Base-by-base conservation (phyloP, 2,797 vertebrate genomes). In the Tamandua tetradactyla region DNA sequence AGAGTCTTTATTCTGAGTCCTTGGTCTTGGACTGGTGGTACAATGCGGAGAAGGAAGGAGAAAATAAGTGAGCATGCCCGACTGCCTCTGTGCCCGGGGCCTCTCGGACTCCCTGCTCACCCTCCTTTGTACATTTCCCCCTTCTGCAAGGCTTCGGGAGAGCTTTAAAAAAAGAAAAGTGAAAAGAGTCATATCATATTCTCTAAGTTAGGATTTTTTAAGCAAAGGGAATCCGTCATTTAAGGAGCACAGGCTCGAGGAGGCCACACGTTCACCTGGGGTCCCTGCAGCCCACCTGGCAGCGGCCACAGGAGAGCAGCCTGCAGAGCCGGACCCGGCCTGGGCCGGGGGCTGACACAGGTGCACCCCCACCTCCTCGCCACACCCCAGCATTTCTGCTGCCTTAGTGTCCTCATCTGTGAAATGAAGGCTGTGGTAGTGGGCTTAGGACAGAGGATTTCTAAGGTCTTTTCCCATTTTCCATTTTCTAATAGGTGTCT, bases 1-100 rank as follows among this genome's bases (percentile, higher is more conserved):
- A 98, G 47, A 95, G 81, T 30, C 97, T 99, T 72, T 98, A 98
- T 87, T 96, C 96, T 0, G 91, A 98, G 94, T 98, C 98, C 78
- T 72, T 98, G 81, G 97, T 98, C 98, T 95, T 98, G 93, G 98
- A 98, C 94, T 97, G 95, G 96, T 98, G 98, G 96, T 97, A 95
- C 93, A 98, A 97, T 0, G 87, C 97, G 68, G 95, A 97, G 90
- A 97, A 97, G 68, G 79, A 95, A 55, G 40, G 55, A n/a, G 90
- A 95, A 37, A 95, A 97, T 75, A 98, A 96, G 98, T 99, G 97
- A 96, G 96, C 7, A 0, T 14, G 12, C 79, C 18, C 7, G 0
- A 2, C 13, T 0, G 0, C 35, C 12, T 75, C 76, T 7, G 37
- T 3, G 1, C 61, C 17, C 27, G 10, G 42, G 75, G 23, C 15